Evolutionary conservation across 1,140 invertebrate genomes (phyloP), one percentile per base, ranked within the genome.

Genomic region (Drosophila albomicans): DNA sequence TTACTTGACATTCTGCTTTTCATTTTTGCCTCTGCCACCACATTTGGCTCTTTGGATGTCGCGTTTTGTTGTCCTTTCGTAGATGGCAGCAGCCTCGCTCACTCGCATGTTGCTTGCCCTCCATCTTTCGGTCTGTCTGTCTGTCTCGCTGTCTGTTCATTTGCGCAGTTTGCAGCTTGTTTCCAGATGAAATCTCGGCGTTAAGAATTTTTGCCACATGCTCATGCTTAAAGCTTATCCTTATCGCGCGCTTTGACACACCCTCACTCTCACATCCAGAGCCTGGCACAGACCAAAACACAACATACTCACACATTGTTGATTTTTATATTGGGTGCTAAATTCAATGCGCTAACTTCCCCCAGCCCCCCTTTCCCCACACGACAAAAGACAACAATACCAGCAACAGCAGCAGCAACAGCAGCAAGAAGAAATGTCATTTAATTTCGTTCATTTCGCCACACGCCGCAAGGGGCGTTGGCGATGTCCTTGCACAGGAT

Each of bases 311-410:
- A 61, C 75, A 74, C 78, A 78, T 77, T 79, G 77, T 79, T 79
- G 77, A 74, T 80, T 80, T 80, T 80, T 80, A 78, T 80, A 81
- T 78, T 81, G 75, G 78, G 75, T 81, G 78, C 75, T 74, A 68
- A 75, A 78, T 68, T 82, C 70, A 76, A 72, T 79, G 78, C 64
- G 64, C 57, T 54, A 57, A 65, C 62, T 56, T 54, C 67, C 49
- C 51, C 20, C 65, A 20, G 56, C 38, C 16, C 28, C 28, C 25
- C n/a, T 6, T 1, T 2, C 15, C 43, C 10, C 7, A 8, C 35
- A n/a, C 32, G 10, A 15, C 30, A 54, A 32, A 45, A 43, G 30
- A 57, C 52, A 48, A 57, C 64, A 67, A 46, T 54, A 30, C 28
- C 38, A 45, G 16, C 48, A 62, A 35, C 30, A 70, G 30, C n/a